Evolutionary conservation across 2,113 vertebrate species (phyloP).

Genomic region (Actenoides hombroni): DNA sequence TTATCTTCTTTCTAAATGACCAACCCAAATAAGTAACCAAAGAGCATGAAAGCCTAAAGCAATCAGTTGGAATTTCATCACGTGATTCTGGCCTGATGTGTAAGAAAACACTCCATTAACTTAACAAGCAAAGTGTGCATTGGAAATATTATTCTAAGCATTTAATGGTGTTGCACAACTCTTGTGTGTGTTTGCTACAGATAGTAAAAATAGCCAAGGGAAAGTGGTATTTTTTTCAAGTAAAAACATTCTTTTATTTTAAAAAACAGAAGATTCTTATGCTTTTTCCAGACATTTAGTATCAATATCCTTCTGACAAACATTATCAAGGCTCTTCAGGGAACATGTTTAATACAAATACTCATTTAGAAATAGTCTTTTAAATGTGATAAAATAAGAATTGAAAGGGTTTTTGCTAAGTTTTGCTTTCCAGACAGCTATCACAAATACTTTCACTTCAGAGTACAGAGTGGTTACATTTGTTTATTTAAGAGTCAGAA

Average conservation of each 20-base stretch:
- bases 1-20: conserved; percentile 7
- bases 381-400: background rate
- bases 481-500: background rate
- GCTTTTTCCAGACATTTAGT: background rate
- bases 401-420: background rate
- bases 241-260: background rate
- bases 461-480: background rate
- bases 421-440: background rate
- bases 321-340: background rate
- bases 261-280: background rate
- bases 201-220: background rate
- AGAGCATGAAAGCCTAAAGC: background rate
- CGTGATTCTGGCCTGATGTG: background rate
- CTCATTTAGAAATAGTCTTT: background rate
- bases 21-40: conserved; percentile 12
- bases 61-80: background rate
- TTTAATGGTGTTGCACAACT: background rate
- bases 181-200: background rate
- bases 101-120: conserved; percentile 31
- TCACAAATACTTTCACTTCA: background rate
- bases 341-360: background rate
- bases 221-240: background rate
- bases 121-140: conserved; percentile 3
- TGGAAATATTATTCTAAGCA: conserved; percentile 35
- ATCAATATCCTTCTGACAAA: background rate